These are phyloP conservation scores for Platycercus adscitus DNA, from an alignment of 2,113 vertebrate species.

Conservation along the genomic window DNA sequence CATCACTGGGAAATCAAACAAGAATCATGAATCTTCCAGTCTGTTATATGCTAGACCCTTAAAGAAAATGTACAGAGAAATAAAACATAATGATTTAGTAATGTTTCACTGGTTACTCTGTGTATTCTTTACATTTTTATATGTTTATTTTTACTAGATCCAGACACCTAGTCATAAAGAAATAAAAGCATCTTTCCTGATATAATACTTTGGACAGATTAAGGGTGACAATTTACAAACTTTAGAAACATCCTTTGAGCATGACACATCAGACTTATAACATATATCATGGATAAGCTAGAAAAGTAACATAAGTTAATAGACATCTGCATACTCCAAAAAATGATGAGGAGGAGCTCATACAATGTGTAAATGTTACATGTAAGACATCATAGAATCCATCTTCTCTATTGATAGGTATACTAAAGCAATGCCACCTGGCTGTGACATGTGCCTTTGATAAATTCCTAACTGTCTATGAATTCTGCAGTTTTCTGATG, in stretches of 20 bases:
- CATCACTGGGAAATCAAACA: background rate
- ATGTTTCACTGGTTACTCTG: background rate
- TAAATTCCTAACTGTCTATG: background rate
- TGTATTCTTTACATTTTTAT: background rate
- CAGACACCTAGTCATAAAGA: background rate
- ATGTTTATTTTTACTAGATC: background rate
- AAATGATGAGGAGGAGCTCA: background rate
- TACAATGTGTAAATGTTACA: fast-evolving
- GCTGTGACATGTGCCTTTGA: background rate
- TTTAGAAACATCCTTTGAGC: background rate
- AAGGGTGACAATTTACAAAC: background rate
- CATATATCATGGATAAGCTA: background rate
- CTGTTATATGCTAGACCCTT: background rate
- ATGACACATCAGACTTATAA: background rate
- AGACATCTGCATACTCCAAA: background rate
- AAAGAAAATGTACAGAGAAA: background rate
- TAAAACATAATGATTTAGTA: background rate
- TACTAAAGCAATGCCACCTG: background rate
- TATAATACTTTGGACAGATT: background rate
- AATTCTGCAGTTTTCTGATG: background rate
- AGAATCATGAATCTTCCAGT: background rate
- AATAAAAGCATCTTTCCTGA: background rate
- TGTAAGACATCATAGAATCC: background rate
- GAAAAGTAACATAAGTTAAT: background rate
- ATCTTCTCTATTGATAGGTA: background rate